Evolutionary conservation across 2,113 vertebrate genomes (phyloP).

Genomic region (Sciurus niger): DNA sequence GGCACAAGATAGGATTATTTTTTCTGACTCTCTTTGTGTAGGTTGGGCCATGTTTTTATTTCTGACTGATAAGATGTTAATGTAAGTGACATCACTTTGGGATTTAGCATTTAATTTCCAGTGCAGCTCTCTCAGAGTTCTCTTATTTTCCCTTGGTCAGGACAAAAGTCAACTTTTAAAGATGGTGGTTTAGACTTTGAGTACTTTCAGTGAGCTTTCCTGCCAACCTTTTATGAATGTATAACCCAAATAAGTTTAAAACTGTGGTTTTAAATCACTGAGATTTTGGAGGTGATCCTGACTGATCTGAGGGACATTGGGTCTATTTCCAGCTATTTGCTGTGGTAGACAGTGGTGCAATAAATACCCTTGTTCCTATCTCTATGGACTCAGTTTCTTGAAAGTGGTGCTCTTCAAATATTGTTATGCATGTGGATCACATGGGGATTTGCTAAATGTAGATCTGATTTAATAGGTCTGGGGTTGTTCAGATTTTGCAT

Average conservation of each 20-base stretch:
- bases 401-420: background rate
- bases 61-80: constrained; percentile 1
- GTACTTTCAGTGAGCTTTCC: constrained; percentile 9
- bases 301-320: background rate
- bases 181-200: background rate
- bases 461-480: background rate
- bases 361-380: background rate
- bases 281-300: background rate
- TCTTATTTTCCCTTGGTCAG: background rate
- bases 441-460: constrained; percentile 12
- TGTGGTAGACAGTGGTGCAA: background rate
- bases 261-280: constrained; percentile 37
- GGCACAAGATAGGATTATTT: background rate
- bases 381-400: constrained; percentile 14
- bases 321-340: background rate
- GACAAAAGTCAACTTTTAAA: constrained; percentile 6
- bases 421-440: background rate
- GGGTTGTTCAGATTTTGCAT: background rate
- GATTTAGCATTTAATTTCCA: constrained; percentile 38
- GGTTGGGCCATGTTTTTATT: background rate
- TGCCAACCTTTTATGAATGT: background rate
- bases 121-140: background rate
- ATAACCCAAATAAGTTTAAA: constrained; percentile 16
- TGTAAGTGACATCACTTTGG: background rate
- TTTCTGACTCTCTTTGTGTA: background rate